Evolutionary conservation across 1,140 invertebrate genomes (phyloP).

Genomic region (Drosophila sp.): DNA sequence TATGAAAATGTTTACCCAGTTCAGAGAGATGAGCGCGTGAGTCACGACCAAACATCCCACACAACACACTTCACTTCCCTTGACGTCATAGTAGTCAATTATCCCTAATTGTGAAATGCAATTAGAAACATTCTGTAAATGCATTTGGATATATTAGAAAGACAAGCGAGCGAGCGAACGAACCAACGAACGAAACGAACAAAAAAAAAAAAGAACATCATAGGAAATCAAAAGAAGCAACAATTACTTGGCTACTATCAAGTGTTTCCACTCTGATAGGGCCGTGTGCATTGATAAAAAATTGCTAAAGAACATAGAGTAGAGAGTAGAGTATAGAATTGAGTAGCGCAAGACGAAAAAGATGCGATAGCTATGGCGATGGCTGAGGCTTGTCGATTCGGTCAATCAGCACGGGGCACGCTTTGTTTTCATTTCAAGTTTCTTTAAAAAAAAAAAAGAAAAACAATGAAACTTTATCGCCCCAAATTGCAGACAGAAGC

Average conservation of each 20-base stretch:
- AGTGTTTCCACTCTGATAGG: constrained; percentile 20
- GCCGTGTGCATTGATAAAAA: constrained; percentile 19
- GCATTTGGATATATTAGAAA: constrained; percentile 18
- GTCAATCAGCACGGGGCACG: constrained; percentile 43
- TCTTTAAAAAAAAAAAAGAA: constrained; percentile 20
- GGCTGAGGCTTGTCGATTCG: constrained; percentile 37
- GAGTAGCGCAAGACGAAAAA: constrained; percentile 1
- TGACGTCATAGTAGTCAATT: not conserved
- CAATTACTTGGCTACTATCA: constrained; percentile 8
- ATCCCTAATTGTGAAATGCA: constrained; percentile 6
- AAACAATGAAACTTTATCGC: constrained; percentile 59
- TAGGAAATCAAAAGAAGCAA: constrained; percentile 10
- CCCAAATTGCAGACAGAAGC: constrained; percentile 20
- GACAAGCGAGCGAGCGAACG: not conserved
- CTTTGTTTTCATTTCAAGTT: constrained; percentile 22
- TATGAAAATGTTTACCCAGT: constrained; percentile 17
- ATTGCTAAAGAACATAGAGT: not conserved
- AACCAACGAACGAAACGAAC: not conserved
- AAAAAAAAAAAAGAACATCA: not conserved
- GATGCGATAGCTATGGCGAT: constrained; percentile 7
- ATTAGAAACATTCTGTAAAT: constrained; percentile 1
- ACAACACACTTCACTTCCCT: not conserved
- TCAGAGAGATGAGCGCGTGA: constrained; percentile 2
- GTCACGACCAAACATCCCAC: not conserved
- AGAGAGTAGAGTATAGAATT: not conserved